phyloP scores from a whole-genome alignment of 2,888 invertebrate species.

The Exephanes ischioxanthus region DNA sequence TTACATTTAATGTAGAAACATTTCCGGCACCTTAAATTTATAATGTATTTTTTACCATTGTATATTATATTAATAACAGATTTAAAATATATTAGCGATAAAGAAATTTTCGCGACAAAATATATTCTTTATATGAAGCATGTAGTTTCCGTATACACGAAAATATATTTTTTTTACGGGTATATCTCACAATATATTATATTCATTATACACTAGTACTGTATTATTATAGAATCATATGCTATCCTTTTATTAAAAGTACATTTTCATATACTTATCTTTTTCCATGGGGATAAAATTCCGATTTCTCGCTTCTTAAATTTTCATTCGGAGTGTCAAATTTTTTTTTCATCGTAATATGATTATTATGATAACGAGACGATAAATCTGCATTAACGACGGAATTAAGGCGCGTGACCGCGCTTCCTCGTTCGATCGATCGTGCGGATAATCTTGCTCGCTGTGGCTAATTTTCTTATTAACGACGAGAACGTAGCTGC shows the following conservation, averaged over 20 bases:
- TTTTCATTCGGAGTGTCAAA: neutral
- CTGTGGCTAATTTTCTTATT: conserved; percentile 47
- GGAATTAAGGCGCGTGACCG: conserved; percentile 46
- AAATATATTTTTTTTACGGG: too few species aligned
- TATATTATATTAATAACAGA: too few species aligned
- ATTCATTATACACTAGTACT: too few species aligned
- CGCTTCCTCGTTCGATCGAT: conserved; percentile 29
- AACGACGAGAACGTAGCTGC: conserved; percentile 29
- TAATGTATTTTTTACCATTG: too few species aligned
- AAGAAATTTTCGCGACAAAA: too few species aligned
- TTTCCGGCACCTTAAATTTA: too few species aligned
- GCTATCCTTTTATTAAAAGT: neutral
- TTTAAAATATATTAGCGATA: too few species aligned
- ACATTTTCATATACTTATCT: neutral
- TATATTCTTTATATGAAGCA: too few species aligned
- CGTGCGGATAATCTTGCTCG: conserved; percentile 60
- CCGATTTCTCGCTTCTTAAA: conserved; percentile 1
- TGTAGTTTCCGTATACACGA: too few species aligned
- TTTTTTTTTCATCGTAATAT: neutral
- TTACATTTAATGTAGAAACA: too few species aligned
- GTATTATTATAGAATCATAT: too few species aligned
- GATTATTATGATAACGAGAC: neutral
- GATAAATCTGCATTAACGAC: conserved; percentile 20
- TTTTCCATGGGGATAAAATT: neutral
- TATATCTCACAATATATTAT: too few species aligned